Evolutionary conservation across 2,113 vertebrate species (phyloP).

Genomic region (Cnemophilus loriae): DNA sequence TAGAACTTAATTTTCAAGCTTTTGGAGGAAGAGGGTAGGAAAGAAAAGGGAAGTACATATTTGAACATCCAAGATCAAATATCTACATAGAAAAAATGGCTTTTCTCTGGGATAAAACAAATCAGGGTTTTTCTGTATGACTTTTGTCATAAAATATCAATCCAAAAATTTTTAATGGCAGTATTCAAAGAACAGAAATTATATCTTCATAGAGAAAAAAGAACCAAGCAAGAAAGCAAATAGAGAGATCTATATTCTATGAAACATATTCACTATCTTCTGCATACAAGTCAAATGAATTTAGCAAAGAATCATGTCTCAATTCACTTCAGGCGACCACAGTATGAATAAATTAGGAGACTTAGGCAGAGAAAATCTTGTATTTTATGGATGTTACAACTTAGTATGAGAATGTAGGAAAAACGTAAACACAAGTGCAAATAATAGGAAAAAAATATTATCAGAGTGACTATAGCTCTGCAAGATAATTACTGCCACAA

Average conservation of each 20-base stretch:
- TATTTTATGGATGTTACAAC: not conserved
- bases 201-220: not conserved
- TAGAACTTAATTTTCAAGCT: not conserved
- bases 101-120: not conserved
- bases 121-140: not conserved
- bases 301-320: not conserved
- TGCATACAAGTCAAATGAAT: not conserved
- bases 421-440: not conserved
- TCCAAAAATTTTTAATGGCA: not conserved
- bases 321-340: not conserved
- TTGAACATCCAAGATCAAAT: not conserved
- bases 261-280: not conserved
- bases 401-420: not conserved
- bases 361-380: not conserved
- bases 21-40: fast-evolving
- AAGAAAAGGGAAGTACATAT: not conserved
- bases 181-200: not conserved
- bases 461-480: not conserved
- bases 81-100: not conserved
- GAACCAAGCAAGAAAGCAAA: not conserved
- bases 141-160: not conserved
- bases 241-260: not conserved
- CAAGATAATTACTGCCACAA: not conserved
- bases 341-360: not conserved
- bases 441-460: not conserved